Evolutionary conservation across 2,888 invertebrate species (phyloP).

Genomic region (Synanthedon myopaeformis): DNA sequence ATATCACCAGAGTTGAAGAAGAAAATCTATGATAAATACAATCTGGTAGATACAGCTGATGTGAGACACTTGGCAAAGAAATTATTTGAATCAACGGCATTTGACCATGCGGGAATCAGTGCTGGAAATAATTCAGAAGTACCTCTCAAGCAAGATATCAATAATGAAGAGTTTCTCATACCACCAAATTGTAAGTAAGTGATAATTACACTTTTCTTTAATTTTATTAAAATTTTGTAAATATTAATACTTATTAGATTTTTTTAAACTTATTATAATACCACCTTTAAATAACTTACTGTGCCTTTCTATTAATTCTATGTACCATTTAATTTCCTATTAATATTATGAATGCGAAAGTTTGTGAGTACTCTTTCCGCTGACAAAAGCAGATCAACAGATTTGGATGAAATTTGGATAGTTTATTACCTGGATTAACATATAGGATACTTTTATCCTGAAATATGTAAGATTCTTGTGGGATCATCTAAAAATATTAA

Average conservation of each 20-base stretch:
- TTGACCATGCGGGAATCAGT: slow-evolving; percentile 27
- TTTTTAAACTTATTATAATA: no score
- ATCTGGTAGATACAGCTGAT: slow-evolving; percentile 35
- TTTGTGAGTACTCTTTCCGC: no score
- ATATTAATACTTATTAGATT: neutral
- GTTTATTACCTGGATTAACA: no score
- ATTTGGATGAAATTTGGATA: no score
- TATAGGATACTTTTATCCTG: no score
- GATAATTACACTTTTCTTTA: neutral
- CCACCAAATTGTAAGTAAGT: slow-evolving; percentile 74
- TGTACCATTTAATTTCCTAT: no score
- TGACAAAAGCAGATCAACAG: no score
- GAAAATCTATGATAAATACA: slow-evolving; percentile 17
- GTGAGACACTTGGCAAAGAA: slow-evolving; percentile 38
- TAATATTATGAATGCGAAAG: no score
- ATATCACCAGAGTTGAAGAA: slow-evolving; percentile 19
- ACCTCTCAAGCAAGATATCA: slow-evolving; percentile 59
- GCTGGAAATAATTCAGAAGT: slow-evolving; percentile 71
- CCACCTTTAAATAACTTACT: no score
- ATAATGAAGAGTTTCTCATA: slow-evolving; percentile 69
- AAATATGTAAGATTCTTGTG: no score
- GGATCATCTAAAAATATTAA: no score
- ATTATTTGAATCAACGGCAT: slow-evolving; percentile 37
- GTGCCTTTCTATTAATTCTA: no score
- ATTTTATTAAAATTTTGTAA: neutral